Percentiles rank a stretch among this genome's conserved stretches.
phyloP scores from a whole-genome alignment of 2,888 invertebrate genomes.

The Drosophila subquinaria region DNA sequence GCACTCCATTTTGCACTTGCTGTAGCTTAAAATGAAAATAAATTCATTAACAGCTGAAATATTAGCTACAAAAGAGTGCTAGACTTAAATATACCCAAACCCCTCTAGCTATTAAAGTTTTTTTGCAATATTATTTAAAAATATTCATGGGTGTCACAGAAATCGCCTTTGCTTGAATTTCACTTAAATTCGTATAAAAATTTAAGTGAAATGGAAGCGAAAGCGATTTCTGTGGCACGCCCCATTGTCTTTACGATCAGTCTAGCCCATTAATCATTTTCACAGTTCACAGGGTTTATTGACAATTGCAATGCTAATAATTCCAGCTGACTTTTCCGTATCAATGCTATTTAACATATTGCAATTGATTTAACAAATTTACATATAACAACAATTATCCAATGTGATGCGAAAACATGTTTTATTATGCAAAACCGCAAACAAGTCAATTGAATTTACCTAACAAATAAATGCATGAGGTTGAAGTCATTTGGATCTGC shows the following conservation, averaged over 20 bases:
- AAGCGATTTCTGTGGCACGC: no score
- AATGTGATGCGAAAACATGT: conserved; percentile 44
- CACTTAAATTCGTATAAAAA: no score
- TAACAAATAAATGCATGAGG: conserved; percentile 14
- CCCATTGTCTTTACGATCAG: no score
- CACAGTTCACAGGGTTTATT: conserved; percentile 4
- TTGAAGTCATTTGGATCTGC: conserved; percentile 10
- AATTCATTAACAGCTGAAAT: conserved; percentile 2
- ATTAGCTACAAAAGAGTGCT: background rate
- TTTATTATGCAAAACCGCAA: conserved; percentile 30
- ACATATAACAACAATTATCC: conserved; percentile 29
- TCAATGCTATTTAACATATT: conserved; percentile 34
- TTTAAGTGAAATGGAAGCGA: no score
- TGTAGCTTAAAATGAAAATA: conserved; percentile 13
- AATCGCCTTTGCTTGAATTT: no score
- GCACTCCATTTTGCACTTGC: conserved; percentile 19
- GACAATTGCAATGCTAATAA: conserved; percentile 10
- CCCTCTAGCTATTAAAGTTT: background rate
- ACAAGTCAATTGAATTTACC: conserved; percentile 17
- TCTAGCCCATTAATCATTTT: background rate
- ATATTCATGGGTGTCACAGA: no score
- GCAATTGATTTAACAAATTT: conserved; percentile 17
- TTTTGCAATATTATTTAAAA: no score
- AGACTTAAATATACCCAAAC: background rate
- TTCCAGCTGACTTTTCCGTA: conserved; percentile 1